Base-by-base conservation (phyloP, 2,797 vertebrate species). In the Dicrostonyx torquatus region DNA sequence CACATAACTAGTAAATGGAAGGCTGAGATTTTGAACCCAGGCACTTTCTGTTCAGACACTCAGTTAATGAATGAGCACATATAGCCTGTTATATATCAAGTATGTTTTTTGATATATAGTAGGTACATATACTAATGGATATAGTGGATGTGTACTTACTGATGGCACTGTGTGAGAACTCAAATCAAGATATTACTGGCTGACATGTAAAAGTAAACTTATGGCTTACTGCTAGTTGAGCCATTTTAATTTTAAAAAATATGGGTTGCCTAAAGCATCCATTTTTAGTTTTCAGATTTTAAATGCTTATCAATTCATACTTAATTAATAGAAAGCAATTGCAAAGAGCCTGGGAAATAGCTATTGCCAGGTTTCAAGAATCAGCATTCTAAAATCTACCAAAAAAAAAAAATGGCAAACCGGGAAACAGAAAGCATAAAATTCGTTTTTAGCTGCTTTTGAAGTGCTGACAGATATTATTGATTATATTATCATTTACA, bases 261-360 rank as follows among this genome's bases (percentile, higher is more conserved):
- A 60, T 80, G 9, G 94, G 26, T 91, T 91, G 5, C 75, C 43
- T 78, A 64, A 87, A 82, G 68, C 43, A 55, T 70, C 85, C 48
- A 55, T 79, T 95, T 95, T 94, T 68, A 91, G 64, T 96, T 79
- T 96, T 95, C 72, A 93, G 70, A 94, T 97, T 91, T 93, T 80
- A 91, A 70, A 95, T 85, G 79, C 76, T 91, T 85, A 94, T 87
- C 86, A 91, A 83, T 95, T 94, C n/a, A 91, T 93, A 64, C 75
- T 94, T 89, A 96, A 60, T 95, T 96, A 91, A 96, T 94, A 95
- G 83, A 96, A 97, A 90, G 94, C 82, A 92, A 93, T 93, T 95
- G 68, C 75, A 64, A 89, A 95, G 85, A 96, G 95, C 96, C 77
- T 90, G 68, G 87, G 64, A 96, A 94, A 91, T 91, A 95, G 95